These are phyloP conservation scores for Bucco capensis DNA, from an alignment of 2,113 vertebrate genomes.

Conservation along the genomic window DNA sequence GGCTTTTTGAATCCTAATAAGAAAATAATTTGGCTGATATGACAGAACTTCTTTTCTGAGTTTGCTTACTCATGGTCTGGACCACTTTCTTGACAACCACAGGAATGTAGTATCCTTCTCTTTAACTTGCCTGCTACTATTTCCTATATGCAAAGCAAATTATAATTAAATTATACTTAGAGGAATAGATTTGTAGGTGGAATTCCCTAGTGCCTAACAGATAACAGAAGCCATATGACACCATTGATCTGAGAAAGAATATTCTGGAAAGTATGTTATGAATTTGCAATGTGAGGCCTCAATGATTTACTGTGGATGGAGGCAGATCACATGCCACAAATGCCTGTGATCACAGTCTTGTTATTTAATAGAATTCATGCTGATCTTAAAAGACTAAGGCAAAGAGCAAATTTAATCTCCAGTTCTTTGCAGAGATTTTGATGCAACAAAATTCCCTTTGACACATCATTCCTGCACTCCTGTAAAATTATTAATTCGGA, in stretches of 20 bases:
- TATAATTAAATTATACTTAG: not conserved
- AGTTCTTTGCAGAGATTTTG: not conserved
- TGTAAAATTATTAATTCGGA: not conserved
- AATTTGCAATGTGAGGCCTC: not conserved
- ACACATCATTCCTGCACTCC: not conserved
- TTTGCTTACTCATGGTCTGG: not conserved
- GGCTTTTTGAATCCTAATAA: not conserved
- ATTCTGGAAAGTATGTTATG: not conserved
- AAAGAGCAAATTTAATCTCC: not conserved
- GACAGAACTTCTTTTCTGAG: not conserved
- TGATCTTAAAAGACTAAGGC: not conserved
- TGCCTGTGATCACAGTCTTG: not conserved
- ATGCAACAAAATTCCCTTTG: not conserved
- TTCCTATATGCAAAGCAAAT: not conserved
- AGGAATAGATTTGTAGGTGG: not conserved
- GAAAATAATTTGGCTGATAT: not conserved
- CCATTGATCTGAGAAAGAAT: not conserved
- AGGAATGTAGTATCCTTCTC: not conserved
- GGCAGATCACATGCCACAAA: not conserved
- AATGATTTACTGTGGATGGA: not conserved
- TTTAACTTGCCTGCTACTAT: not conserved
- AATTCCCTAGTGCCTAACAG: not conserved
- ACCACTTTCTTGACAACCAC: not conserved
- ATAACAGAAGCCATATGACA: not conserved
- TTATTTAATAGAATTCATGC: not conserved